Percentiles rank a stretch among this genome's conserved stretches.
These are phyloP conservation scores for Chelonus formosanus DNA, from an alignment of 2,888 invertebrate species.

Conservation along the genomic window DNA sequence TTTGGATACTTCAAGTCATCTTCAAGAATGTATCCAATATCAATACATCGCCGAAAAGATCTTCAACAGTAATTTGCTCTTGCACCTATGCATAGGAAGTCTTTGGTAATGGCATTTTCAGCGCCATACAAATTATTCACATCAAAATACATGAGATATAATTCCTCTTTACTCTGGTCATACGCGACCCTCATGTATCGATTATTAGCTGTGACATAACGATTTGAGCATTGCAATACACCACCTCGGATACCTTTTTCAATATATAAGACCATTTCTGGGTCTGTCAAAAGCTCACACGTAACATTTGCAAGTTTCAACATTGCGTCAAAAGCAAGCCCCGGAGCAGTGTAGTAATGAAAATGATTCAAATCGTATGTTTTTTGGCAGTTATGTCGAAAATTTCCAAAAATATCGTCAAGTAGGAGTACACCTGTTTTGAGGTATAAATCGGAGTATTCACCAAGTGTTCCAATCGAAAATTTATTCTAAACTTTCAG, in stretches of 20 bases:
- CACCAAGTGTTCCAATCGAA: constrained; percentile 43
- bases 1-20: no score
- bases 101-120: no score
- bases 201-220: no score
- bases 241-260: constrained; percentile 21
- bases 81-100: no score
- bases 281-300: constrained; percentile 54
- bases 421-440: constrained; percentile 50
- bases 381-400: constrained; percentile 43
- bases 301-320: constrained; percentile 49
- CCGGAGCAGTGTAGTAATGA: constrained; percentile 56
- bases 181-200: no score
- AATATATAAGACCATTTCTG: constrained; percentile 46
- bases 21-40: no score
- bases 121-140: no score
- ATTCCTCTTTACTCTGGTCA: no score
- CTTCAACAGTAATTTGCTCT: no score
- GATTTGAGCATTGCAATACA: constrained; percentile 30
- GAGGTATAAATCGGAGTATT: constrained; percentile 51
- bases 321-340: constrained; percentile 56
- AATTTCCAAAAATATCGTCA: constrained; percentile 55
- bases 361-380: constrained; percentile 50
- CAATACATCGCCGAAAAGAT: no score
- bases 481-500: constrained; percentile 36
- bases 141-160: no score